These are phyloP conservation scores for Ischnura elegans DNA, from an alignment of 2,888 invertebrate species.

Conservation along the genomic window DNA sequence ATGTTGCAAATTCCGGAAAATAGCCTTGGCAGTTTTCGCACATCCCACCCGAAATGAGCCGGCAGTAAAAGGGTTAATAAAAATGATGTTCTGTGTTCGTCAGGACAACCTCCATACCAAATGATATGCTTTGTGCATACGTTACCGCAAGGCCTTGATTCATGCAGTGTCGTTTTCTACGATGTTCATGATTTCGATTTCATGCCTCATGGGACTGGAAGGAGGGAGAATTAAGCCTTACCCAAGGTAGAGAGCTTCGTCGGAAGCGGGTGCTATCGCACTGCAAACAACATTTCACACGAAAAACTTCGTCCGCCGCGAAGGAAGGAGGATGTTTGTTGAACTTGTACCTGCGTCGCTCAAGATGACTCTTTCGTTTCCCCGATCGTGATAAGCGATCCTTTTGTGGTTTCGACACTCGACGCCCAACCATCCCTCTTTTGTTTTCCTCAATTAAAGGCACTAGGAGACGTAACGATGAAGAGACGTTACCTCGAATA, in stretches of 20 bases:
- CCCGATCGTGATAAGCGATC: background rate
- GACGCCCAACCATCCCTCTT: background rate
- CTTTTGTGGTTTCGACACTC: conserved; percentile 18
- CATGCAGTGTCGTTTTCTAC: no score
- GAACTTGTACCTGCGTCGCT: background rate
- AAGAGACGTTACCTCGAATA: no score
- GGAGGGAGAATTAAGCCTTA: background rate
- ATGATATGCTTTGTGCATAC: no score
- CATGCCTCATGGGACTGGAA: no score
- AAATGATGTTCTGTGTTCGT: no score
- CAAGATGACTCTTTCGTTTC: background rate
- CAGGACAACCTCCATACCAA: no score
- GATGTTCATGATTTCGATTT: no score
- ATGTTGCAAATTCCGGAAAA: no score
- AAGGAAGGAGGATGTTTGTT: background rate
- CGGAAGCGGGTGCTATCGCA: background rate
- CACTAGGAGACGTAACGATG: background rate
- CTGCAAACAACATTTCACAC: background rate
- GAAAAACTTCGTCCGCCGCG: background rate
- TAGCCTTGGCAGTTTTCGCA: no score
- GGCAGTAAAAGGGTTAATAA: no score
- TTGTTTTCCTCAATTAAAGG: background rate
- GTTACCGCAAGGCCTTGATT: no score
- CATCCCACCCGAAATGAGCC: no score
- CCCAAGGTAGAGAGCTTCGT: background rate